Percentiles rank a stretch among this genome's conserved stretches.
These are phyloP conservation scores for Chloropsis hardwickii DNA, from an alignment of 2,113 vertebrate genomes.

Conservation along the genomic window DNA sequence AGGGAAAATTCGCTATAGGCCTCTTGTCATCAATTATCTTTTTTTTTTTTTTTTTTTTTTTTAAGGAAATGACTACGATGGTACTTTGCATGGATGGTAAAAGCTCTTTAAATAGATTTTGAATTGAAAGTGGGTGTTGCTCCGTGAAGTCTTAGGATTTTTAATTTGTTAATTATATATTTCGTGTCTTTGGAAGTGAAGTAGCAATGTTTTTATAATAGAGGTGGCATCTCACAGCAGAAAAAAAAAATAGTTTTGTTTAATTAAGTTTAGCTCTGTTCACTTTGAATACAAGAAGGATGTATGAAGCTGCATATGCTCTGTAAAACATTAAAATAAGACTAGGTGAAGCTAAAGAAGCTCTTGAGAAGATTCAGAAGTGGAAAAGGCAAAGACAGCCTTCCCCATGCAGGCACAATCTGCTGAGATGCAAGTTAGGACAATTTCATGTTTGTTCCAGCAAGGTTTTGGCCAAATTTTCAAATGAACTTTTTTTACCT, in stretches of 20 bases:
- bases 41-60: not conserved
- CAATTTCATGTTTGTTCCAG: not conserved
- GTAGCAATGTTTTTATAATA: not conserved
- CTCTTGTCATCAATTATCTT: not conserved
- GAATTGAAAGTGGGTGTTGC: not conserved
- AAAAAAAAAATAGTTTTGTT: not conserved
- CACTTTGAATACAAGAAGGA: not conserved
- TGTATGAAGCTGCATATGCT: not conserved
- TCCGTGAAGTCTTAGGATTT: not conserved
- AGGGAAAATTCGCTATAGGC: not conserved
- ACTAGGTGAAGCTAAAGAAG: not conserved
- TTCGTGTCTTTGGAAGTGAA: not conserved
- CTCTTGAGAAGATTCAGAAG: not conserved
- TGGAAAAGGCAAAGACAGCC: not conserved
- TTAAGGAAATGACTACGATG: rapidly evolving
- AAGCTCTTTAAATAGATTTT: not conserved
- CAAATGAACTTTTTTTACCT: not conserved
- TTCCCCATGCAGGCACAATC: not conserved
- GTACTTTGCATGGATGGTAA: not conserved
- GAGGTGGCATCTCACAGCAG: not conserved
- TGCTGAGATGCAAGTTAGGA: not conserved
- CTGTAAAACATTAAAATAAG: not conserved
- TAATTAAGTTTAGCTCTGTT: not conserved
- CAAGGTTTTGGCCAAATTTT: not conserved
- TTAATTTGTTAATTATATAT: not conserved